phyloP scores from a whole-genome alignment of 2,113 vertebrate genomes.

The Leucopternis melanops region DNA sequence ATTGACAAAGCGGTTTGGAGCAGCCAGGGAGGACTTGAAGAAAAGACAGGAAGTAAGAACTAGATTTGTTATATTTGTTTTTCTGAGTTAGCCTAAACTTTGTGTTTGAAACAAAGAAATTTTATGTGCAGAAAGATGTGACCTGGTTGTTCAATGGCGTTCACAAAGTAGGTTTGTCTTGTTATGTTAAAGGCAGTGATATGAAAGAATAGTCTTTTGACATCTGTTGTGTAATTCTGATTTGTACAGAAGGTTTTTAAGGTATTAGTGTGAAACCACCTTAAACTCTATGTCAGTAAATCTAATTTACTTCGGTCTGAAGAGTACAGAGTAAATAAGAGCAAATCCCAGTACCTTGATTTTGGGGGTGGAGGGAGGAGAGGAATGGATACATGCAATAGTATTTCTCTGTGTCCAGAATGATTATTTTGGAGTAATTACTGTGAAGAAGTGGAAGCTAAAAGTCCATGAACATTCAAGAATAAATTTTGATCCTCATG shows the following conservation, averaged over 20 bases:
- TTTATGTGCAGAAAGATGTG: neutral
- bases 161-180: neutral
- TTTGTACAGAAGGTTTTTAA: neutral
- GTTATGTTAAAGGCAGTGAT: neutral
- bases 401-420: neutral
- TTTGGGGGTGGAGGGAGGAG: neutral
- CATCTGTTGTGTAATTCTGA: neutral
- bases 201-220: neutral
- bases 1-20: slow-evolving; percentile 92
- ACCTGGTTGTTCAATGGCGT: neutral
- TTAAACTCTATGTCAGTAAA: neutral
- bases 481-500: neutral
- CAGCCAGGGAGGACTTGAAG: slow-evolving; percentile 86
- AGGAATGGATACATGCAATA: neutral
- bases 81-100: neutral
- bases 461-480: neutral
- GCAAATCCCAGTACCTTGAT: neutral
- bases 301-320: neutral
- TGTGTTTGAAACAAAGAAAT: neutral
- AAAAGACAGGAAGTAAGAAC: slow-evolving; percentile 87
- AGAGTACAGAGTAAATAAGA: neutral
- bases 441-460: neutral
- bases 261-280: neutral
- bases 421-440: neutral
- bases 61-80: neutral